phyloP scores from a whole-genome alignment of 2,888 invertebrate species.

The Tipula lateralis region DNA sequence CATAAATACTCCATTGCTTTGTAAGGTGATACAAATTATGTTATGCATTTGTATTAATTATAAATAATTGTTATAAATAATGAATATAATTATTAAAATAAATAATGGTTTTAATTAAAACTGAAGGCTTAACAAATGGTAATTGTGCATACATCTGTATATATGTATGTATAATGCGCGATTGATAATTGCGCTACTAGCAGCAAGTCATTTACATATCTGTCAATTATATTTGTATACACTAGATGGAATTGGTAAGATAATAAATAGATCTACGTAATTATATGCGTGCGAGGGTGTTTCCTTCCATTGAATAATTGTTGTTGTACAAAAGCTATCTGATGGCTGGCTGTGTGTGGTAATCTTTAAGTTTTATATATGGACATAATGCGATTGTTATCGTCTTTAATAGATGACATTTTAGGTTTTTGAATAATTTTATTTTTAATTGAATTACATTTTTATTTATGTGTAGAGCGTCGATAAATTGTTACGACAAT shows the following conservation, averaged over 20 bases:
- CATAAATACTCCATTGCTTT: too few species aligned
- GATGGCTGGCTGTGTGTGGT: neutral
- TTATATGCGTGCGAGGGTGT: constrained; percentile 14
- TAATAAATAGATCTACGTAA: neutral
- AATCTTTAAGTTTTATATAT: neutral
- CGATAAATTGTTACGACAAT: too few species aligned
- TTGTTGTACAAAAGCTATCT: neutral
- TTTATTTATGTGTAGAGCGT: neutral
- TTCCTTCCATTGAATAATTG: neutral
- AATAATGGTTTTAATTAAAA: too few species aligned
- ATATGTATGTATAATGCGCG: constrained; percentile 12
- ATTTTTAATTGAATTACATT: neutral
- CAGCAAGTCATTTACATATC: constrained; percentile 14
- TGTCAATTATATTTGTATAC: neutral
- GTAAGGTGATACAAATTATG: too few species aligned
- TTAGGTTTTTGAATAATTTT: neutral
- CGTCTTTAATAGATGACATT: neutral
- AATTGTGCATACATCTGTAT: too few species aligned
- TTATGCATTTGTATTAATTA: too few species aligned
- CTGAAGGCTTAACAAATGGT: too few species aligned
- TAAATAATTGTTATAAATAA: too few species aligned
- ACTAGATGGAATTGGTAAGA: neutral
- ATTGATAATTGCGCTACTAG: constrained; percentile 24
- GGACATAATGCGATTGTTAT: neutral
- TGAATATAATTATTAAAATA: too few species aligned